phyloP scores from a whole-genome alignment of 2,113 vertebrate species.

The Arothron firmamentum region DNA sequence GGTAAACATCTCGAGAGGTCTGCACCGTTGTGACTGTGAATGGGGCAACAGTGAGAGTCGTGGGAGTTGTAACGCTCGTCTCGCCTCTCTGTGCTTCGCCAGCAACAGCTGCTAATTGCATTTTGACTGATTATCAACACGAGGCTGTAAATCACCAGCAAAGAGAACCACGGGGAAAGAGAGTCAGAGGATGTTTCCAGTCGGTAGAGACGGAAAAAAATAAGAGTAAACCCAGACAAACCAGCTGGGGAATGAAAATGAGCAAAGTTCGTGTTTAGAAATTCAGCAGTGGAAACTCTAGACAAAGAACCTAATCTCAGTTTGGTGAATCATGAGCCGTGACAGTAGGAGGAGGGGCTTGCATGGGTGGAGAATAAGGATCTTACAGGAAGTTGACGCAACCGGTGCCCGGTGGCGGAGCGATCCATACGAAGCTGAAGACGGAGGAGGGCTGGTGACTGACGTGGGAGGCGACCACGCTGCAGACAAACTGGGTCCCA shows the following conservation, averaged over 20 bases:
- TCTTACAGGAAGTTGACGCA: slow-evolving; percentile 99
- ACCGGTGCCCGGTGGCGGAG: slow-evolving; percentile 93
- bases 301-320: not conserved
- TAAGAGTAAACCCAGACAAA: slow-evolving; percentile 20
- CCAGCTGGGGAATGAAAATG: not conserved
- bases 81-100: slow-evolving; percentile 20
- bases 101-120: slow-evolving; percentile 62
- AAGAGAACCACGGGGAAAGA: slow-evolving; percentile 28
- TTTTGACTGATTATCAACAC: slow-evolving; percentile 64
- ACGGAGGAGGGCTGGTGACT: slow-evolving; percentile 92
- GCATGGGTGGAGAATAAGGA: too few relatives aligned
- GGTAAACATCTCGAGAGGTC: slow-evolving; percentile 3
- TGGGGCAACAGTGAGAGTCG: slow-evolving; percentile 15
- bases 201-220: slow-evolving; percentile 29
- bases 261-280: slow-evolving; percentile 12
- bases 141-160: slow-evolving; percentile 54
- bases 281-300: not conserved
- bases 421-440: slow-evolving; percentile 98
- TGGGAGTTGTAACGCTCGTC: slow-evolving; percentile 17
- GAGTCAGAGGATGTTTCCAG: slow-evolving; percentile 34
- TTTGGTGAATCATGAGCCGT: not conserved
- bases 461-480: slow-evolving; percentile 94
- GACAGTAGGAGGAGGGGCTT: too few relatives aligned
- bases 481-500: slow-evolving; percentile 97
- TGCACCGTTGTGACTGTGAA: slow-evolving; percentile 46